Base-by-base conservation (phyloP, 1,140 invertebrate genomes). In the Mesaphorura yosii region DNA sequence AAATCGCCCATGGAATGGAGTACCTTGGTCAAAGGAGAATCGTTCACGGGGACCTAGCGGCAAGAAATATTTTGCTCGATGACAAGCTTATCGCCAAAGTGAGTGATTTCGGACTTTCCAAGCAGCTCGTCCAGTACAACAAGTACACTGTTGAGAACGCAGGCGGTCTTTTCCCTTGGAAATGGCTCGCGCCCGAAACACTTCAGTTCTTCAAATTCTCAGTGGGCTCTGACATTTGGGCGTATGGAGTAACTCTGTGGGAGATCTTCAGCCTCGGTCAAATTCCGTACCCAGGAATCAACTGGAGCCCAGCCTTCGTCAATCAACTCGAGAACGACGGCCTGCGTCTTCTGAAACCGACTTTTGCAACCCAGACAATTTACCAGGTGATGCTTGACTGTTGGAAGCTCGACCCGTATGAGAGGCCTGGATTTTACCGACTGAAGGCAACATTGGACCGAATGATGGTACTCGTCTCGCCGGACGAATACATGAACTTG, bases 11-110 rank as follows among this genome's bases (percentile, higher is more conserved):
- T 26, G 71, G 69, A 29, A 70, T 72, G 71, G 65, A 66, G 23
- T 73, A 72, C 55, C 57, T 73, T 25, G 66, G 65, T 28, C 47
- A 57, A 22, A 68, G 66, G 29, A 55, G 66, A 26, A 48, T 54
- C 7, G 38, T 60, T 27, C 58, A 60, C 28, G 46, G 57, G 27
- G 58, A 60, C 31, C 51, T 60, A 12, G 58, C 58, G 1, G 48
- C 58, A 37, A 51, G 58, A 29, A 60, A 60, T 39, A 44, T 60
- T 22, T 48, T 60, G 17, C 20, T 60, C 15, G 41, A 31, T 19
- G 15, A 25, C 25, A 37, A 53, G 5, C 23, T 28, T n/a, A 19
- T 29, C 14, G 37, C 51, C 14, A 58, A 57, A 48, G 54, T 60
- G 2, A 51, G 55, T 10, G 58, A 60, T 28, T 60, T 60, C 40